Base-by-base conservation (phyloP, 1,140 invertebrate genomes). In the Drosophila paulistorum region DNA sequence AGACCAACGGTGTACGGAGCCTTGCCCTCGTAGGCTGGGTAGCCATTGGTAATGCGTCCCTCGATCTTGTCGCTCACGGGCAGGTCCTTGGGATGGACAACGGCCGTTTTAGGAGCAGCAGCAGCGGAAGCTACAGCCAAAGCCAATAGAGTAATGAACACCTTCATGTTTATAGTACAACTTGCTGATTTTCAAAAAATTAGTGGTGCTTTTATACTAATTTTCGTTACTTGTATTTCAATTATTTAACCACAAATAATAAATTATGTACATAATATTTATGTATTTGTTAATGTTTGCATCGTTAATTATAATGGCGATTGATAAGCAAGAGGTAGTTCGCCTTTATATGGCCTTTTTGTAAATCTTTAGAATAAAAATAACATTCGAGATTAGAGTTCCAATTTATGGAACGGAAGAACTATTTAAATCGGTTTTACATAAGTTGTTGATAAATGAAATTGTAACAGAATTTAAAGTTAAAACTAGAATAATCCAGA, bases 1-100 rank as follows among this genome's bases (percentile, higher is more conserved):
- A 94, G 79, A 0, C 91, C 90, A 13, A 92, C 93, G 71, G 93
- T 93, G 67, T 93, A 93, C 9, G 93, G 93, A 37, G 93, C 92
- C 81, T 94, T 92, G 0, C 93, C 93, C 5, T 89, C 78, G 5
- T 59, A 42, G 7, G 83, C 83, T 65, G 69, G 64, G 9, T 78
- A 68, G 11, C 80, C 83, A 23, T 82, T 82, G 54, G 82, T 86
- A n/a, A 86, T 86, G 51, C 79, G 77, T 42, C 80, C 80, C 7
- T 82, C 60, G 51, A 80, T 68, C 13, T 59, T 51, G 9, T 20
- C 17, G 9, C 17, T 51, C 2, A 23, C 7, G 17, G 45, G 45
- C 14, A 51, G 9, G 5, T 51, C 45, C 45, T 51, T 51, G 45
- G 45, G 45, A 23, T 51, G 17, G 17, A 51, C 45, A 51, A 51